phyloP scores from a whole-genome alignment of 2,113 vertebrate genomes.

The Pandion haliaetus region DNA sequence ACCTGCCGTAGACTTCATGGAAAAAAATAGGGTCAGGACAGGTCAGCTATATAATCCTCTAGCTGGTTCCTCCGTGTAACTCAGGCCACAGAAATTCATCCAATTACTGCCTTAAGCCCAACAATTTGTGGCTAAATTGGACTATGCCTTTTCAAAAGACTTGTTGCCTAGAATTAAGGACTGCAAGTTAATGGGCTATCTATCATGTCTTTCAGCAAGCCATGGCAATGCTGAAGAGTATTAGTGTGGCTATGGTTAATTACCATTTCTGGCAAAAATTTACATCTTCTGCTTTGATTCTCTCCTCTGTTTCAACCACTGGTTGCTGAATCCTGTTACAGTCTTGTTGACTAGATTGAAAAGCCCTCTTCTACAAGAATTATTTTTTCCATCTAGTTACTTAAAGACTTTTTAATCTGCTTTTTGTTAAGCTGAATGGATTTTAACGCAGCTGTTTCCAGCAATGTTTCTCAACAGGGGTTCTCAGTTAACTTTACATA shows the following conservation, averaged over 20 bases:
- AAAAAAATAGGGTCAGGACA: not conserved
- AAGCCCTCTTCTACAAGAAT: not conserved
- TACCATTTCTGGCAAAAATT: constrained; percentile 4
- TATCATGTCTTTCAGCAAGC: constrained; percentile 16
- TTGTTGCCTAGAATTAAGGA: not conserved
- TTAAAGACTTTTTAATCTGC: constrained; percentile 22
- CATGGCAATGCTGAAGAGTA: not conserved
- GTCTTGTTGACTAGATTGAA: not conserved
- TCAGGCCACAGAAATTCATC: not conserved
- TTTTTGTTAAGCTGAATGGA: constrained; percentile 24
- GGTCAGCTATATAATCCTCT: not conserved
- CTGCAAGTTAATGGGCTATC: not conserved
- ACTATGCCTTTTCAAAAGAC: not conserved
- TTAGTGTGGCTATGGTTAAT: not conserved
- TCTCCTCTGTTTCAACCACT: not conserved
- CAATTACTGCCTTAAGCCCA: constrained; percentile 11
- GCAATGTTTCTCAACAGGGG: not conserved
- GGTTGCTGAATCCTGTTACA: not conserved
- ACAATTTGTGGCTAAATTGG: constrained; percentile 25
- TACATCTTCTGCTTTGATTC: not conserved
- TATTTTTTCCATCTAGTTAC: not conserved
- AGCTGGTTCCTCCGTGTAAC: not conserved
- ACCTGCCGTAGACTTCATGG: not conserved
- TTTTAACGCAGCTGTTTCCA: constrained; percentile 13
- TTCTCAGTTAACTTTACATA: not conserved